These are phyloP conservation scores for Amblyornis subalaris DNA, from an alignment of 2,113 vertebrate genomes.

Conservation along the genomic window DNA sequence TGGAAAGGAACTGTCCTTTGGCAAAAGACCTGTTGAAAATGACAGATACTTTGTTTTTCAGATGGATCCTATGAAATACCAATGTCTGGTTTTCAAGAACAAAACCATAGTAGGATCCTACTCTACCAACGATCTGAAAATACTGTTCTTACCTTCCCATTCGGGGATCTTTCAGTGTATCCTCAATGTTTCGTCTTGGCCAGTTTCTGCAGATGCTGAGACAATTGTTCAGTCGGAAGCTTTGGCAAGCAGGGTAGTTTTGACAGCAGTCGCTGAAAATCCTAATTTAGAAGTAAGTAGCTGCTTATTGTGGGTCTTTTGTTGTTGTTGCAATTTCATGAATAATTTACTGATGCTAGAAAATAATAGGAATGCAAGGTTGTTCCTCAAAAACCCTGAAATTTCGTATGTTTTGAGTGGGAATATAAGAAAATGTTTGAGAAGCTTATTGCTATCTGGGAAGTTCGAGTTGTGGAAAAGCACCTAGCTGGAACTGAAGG, in stretches of 20 bases:
- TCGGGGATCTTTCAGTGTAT: slow-evolving; percentile 87
- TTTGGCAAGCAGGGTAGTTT: slow-evolving; percentile 81
- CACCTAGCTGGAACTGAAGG: background rate
- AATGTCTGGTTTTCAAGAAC: slow-evolving; percentile 93
- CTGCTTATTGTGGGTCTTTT: background rate
- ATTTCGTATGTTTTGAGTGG: background rate
- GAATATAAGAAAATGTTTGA: background rate
- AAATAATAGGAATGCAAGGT: background rate
- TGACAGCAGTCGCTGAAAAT: slow-evolving; percentile 87
- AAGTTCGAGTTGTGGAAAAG: background rate
- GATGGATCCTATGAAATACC: slow-evolving; percentile 83
- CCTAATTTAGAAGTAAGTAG: slow-evolving; percentile 84
- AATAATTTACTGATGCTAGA: background rate
- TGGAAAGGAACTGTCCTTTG: background rate
- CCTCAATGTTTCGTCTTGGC: slow-evolving; percentile 89
- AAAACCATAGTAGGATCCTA: slow-evolving; percentile 88
- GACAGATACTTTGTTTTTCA: slow-evolving; percentile 26
- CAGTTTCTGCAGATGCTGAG: slow-evolving; percentile 82
- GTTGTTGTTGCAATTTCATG: background rate
- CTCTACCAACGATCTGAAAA: slow-evolving; percentile 87
- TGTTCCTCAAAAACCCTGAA: background rate
- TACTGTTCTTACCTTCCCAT: slow-evolving; percentile 85
- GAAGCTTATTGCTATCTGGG: background rate
- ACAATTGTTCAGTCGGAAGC: slow-evolving; percentile 79
- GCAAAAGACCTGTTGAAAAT: background rate